Evolutionary conservation across 2,797 vertebrate species (phyloP).

Genomic region (Myripristis jacobus): DNA sequence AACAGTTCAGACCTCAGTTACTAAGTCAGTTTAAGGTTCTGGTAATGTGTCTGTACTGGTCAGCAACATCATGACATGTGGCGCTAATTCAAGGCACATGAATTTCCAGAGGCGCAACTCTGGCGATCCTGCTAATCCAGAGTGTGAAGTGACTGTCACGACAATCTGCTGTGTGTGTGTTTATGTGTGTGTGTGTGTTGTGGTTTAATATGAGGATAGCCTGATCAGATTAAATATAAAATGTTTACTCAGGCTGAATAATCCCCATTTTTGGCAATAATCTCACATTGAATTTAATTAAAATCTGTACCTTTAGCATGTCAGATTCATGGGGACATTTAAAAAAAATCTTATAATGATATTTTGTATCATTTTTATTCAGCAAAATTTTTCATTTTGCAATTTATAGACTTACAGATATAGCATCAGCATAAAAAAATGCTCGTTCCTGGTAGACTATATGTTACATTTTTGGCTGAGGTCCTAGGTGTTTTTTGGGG

Average conservation of each 20-base stretch:
- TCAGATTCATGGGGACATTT: too few relatives aligned
- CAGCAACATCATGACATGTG: conserved; percentile 91
- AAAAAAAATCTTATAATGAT: too few relatives aligned
- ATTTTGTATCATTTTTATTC: too few relatives aligned
- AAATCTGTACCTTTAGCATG: neutral
- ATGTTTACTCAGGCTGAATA: conserved; percentile 1
- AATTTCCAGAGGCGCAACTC: conserved; percentile 91
- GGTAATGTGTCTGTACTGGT: conserved; percentile 89
- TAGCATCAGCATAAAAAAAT: neutral
- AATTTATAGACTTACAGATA: neutral
- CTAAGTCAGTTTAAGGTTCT: conserved; percentile 89
- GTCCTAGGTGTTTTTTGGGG: conserved; percentile 14
- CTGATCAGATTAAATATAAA: conserved; percentile 51
- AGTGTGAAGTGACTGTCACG: conserved; percentile 88
- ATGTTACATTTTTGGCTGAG: conserved; percentile 8
- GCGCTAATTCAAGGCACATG: conserved; percentile 93
- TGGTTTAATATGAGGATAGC: conserved; percentile 13
- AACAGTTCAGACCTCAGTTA: conserved; percentile 92
- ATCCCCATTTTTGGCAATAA: neutral
- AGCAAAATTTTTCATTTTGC: neutral
- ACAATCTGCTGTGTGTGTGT: conserved; percentile 56
- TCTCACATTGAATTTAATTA: neutral
- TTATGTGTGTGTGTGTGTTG: conserved; percentile 35
- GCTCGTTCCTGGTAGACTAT: conserved; percentile 1
- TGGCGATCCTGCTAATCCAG: conserved; percentile 88